Evolutionary conservation across 2,113 vertebrate genomes (phyloP).

Genomic region (Neomonachus schauinslandi): DNA sequence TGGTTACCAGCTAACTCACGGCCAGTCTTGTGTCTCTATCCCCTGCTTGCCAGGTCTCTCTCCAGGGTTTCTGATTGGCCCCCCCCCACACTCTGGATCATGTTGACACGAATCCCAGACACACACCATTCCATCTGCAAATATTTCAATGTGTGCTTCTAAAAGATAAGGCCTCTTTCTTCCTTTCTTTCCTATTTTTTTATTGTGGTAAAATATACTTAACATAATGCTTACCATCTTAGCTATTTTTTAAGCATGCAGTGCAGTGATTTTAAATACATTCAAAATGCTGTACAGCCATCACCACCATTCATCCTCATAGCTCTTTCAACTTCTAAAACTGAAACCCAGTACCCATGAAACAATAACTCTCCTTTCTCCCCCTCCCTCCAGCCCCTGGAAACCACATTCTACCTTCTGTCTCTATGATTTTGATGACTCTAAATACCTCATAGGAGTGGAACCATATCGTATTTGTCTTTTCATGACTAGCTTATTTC

Average conservation of each 20-base stretch:
- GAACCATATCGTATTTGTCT: neutral
- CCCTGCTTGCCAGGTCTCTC: neutral
- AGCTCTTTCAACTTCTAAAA: neutral
- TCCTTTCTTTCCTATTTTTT: neutral
- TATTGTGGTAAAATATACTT: neutral
- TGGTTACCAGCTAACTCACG: neutral
- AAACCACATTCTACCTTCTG: neutral
- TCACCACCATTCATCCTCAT: neutral
- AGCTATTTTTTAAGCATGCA: neutral
- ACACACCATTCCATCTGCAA: neutral
- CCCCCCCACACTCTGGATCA: neutral
- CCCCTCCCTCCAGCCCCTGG: neutral
- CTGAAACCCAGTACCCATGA: neutral
- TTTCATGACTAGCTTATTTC: neutral
- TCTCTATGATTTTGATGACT: neutral
- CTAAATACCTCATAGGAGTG: neutral
- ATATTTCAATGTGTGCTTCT: neutral
- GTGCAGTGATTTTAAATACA: neutral
- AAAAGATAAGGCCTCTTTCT: constrained; percentile 9
- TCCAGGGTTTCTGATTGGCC: too few species aligned
- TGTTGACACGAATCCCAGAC: neutral
- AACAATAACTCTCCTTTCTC: neutral
- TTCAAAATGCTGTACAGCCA: neutral
- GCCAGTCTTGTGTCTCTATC: neutral
- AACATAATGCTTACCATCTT: neutral